phyloP scores from a whole-genome alignment of 2,797 vertebrate genomes.

The Glyptemys insculpta region DNA sequence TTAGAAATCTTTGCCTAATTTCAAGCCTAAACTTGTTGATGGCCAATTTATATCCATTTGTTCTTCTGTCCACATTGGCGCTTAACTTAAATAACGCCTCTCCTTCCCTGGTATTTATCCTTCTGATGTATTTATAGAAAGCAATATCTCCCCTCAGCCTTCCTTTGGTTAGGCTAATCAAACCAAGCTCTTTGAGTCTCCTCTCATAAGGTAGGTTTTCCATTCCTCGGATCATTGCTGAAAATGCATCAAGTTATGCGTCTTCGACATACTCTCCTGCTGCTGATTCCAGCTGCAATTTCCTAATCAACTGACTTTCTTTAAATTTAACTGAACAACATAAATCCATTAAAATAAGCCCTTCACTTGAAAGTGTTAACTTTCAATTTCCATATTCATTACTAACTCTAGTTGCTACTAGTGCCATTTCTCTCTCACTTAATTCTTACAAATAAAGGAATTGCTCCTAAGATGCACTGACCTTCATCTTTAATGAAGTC shows the following conservation, averaged over 20 bases:
- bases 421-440: neutral
- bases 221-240: neutral
- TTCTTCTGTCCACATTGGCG: neutral
- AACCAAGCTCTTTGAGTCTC: neutral
- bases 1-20: neutral
- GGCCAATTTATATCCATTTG: neutral
- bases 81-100: neutral
- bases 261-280: neutral
- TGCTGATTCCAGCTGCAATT: neutral
- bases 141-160: neutral
- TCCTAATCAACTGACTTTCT: neutral
- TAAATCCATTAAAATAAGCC: neutral
- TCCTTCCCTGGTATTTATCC: neutral
- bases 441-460: neutral
- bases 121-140: neutral
- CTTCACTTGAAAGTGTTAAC: neutral
- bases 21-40: neutral
- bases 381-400: neutral
- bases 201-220: neutral
- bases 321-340: neutral
- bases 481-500: neutral
- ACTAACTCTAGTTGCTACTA: neutral
- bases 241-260: neutral
- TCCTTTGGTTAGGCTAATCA: neutral
- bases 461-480: neutral